phyloP scores from a whole-genome alignment of 2,113 vertebrate species.

The Megaleporinus macrocephalus region DNA sequence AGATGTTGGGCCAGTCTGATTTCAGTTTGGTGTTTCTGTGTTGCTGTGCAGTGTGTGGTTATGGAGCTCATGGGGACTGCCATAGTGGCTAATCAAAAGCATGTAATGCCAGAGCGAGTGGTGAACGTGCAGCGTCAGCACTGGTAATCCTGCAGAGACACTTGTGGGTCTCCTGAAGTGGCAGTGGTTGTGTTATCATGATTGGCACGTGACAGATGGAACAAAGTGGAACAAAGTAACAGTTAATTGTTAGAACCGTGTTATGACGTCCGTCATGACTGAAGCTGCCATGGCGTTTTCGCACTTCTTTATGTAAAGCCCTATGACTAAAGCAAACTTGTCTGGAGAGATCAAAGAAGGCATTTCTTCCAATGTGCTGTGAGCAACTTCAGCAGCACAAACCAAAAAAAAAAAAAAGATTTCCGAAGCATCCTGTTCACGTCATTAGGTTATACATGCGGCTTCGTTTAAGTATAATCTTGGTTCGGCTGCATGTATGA shows the following conservation, averaged over 20 bases:
- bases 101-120: not conserved
- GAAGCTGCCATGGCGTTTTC: not conserved
- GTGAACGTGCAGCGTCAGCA: not conserved
- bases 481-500: too few species aligned
- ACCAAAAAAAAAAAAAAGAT: not conserved
- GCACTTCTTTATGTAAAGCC: not conserved
- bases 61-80: not conserved
- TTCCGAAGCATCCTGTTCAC: not conserved
- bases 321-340: not conserved
- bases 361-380: not conserved
- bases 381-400: not conserved
- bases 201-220: slow-evolving; percentile 39
- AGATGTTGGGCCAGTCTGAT: not conserved
- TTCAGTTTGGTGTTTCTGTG: not conserved
- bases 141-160: slow-evolving; percentile 1
- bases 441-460: not conserved
- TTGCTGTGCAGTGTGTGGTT: not conserved
- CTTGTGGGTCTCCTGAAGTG: slow-evolving; percentile 3
- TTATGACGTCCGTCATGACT: not conserved
- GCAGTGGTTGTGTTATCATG: slow-evolving; percentile 19
- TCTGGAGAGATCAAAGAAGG: not conserved
- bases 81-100: not conserved
- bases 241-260: slow-evolving; percentile 10
- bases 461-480: not conserved
- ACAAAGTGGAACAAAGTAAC: slow-evolving; percentile 16